phyloP scores from a whole-genome alignment of 2,797 vertebrate species.

The Telmatherina bonti region DNA sequence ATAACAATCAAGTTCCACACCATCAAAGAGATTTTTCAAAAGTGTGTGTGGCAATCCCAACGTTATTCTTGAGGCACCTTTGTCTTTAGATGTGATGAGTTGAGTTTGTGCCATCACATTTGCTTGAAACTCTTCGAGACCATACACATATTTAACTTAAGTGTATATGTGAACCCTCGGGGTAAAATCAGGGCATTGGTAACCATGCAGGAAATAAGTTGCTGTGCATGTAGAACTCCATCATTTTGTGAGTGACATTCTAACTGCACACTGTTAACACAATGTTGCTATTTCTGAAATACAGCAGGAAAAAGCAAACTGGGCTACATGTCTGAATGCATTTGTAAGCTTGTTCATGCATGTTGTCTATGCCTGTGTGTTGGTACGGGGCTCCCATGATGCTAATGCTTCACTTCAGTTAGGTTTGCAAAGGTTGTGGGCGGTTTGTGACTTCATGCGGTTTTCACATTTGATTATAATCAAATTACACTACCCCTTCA shows the following conservation, averaged over 20 bases:
- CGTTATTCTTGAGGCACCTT: neutral
- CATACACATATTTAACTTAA: conserved; percentile 34
- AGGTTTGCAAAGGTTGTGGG: conserved; percentile 65
- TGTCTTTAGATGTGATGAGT: neutral
- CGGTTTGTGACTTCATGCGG: conserved; percentile 60
- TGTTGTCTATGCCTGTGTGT: conserved; percentile 8
- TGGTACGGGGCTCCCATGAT: conserved; percentile 26
- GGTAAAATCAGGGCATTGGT: conserved; percentile 11
- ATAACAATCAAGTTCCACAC: neutral
- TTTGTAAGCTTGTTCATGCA: conserved; percentile 41
- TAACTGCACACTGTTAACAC: conserved; percentile 6
- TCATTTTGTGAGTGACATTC: conserved; percentile 24
- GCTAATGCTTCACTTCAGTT: conserved; percentile 28
- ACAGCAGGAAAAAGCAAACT: conserved; percentile 26
- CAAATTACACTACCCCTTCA: conserved; percentile 55
- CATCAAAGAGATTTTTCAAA: neutral
- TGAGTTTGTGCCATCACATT: conserved; percentile 2
- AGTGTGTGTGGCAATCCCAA: neutral
- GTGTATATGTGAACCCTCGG: conserved; percentile 18
- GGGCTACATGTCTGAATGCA: conserved; percentile 30
- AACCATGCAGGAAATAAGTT: neutral
- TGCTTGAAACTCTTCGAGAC: conserved; percentile 3
- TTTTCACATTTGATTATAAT: conserved; percentile 71
- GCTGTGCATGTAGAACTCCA: conserved; percentile 18
- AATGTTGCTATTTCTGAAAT: conserved; percentile 24